Evolutionary conservation across 1,140 invertebrate species (phyloP).

Genomic region (Meloidogyne hapla): DNA sequence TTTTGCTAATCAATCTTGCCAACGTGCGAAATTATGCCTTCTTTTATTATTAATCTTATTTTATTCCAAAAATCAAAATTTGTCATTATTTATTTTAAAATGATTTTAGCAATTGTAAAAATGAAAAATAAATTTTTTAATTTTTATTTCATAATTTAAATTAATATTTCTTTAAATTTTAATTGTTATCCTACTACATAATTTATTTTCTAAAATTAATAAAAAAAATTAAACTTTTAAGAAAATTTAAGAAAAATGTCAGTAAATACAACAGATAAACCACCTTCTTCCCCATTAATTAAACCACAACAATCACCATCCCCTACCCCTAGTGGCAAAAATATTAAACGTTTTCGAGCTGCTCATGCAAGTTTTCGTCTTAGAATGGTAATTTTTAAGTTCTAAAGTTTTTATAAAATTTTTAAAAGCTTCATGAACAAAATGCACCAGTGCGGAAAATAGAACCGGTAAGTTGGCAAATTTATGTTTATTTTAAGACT

Average conservation of each 20-base stretch:
- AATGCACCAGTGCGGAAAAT: slow-evolving; percentile 27
- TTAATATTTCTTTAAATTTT: too few species aligned
- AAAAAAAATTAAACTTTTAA: not conserved
- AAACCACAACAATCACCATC: not conserved
- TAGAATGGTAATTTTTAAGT: slow-evolving; percentile 30
- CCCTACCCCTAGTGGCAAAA: slow-evolving; percentile 11
- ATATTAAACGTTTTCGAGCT: slow-evolving; percentile 40
- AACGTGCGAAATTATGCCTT: too few species aligned
- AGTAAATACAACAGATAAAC: not conserved
- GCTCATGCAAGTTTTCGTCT: slow-evolving; percentile 44
- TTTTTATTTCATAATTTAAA: too few species aligned
- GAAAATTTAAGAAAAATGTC: not conserved
- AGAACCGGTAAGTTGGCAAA: slow-evolving; percentile 37
- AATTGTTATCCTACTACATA: too few species aligned
- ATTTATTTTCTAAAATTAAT: too few species aligned
- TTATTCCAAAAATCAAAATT: too few species aligned
- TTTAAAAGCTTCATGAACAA: slow-evolving; percentile 41
- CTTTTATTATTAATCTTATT: too few species aligned
- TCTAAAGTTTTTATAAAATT: not conserved
- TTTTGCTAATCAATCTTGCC: too few species aligned
- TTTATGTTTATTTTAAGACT: not conserved
- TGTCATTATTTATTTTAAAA: too few species aligned
- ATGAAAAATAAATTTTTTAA: too few species aligned
- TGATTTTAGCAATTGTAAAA: too few species aligned
- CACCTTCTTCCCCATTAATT: slow-evolving; percentile 14